Percentiles rank a stretch among this genome's conserved stretches.
Conservation (phyloP, 2,888 invertebrate species). For the Encarsia formosa region DNA sequence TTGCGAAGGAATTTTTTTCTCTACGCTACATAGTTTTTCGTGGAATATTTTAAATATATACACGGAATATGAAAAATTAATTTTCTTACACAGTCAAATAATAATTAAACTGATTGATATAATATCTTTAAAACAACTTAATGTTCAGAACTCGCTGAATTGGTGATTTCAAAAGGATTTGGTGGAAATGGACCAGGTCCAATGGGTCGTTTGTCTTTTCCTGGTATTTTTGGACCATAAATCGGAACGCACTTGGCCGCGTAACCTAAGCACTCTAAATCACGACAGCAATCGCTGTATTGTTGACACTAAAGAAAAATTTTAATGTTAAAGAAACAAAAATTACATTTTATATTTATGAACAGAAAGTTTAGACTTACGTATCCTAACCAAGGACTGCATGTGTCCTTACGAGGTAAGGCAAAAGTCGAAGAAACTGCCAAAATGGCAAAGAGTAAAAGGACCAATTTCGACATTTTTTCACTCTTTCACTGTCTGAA, state of each 20-base stretch:
- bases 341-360: neutral
- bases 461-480: neutral
- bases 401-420: neutral
- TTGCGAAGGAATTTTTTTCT: no score
- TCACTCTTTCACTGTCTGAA: no score
- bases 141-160: no score
- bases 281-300: conserved; percentile 25
- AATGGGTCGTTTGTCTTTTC: conserved; percentile 24
- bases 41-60: no score
- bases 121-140: no score
- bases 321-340: neutral
- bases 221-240: conserved; percentile 13
- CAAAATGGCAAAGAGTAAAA: neutral
- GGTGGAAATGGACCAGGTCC: conserved; percentile 15
- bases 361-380: neutral
- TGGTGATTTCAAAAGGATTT: no score
- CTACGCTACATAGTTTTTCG: no score
- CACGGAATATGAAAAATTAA: no score
- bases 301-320: conserved; percentile 29
- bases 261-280: conserved; percentile 21
- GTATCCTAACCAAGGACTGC: conserved; percentile 3
- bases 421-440: neutral
- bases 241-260: conserved; percentile 19
- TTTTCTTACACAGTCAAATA: no score
- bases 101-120: no score